Base-by-base conservation (phyloP, 1,140 invertebrate genomes). In the Hormaphis cornu region DNA sequence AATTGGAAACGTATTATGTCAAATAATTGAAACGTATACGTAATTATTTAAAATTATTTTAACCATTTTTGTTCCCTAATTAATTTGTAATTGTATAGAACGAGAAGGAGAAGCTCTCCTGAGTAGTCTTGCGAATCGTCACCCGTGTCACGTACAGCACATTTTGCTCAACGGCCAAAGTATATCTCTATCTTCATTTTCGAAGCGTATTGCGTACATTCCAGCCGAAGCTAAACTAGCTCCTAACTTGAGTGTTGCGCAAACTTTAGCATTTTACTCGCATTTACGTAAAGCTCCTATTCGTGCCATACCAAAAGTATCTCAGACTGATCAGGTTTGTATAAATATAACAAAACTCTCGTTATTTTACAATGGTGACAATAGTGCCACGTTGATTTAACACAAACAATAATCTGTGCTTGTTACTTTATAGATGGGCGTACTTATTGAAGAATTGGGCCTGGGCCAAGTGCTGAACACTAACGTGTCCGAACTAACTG, bases 391-490 rank as follows among this genome's bases (percentile, higher is more conserved):
- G 28, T 8, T 35, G 5, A 35, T 58, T 10, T n/a, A n/a, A n/a
- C n/a, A n/a, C n/a, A n/a, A n/a, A n/a, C n/a, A n/a, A 20, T 24
- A 12, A 10, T 33, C 20, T 59, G 10, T 16, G n/a, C 46, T 72
- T 76, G 53, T 59, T 75, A 77, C 73, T 81, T 54, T 76, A n/a
- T n/a, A 90, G 87, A 91, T 92, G 77, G 87, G 89, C 74, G 83
- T 90, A 20, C 77, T 93, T 12, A 88, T 96, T 46, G 90, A 95
- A 79, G 93, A 96, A 75, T 79, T 97, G 52, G 93, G 93, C 0
- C 78, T 97, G 53, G 89, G 89, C 71, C 88, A 90, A 79, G 89
- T 93, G 56, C 83, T 83, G 75, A 86, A 85, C 77, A 93, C 86
- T 54, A 87, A 85, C 77, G 89, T 91, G 9, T 86, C 81, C 50